Evolutionary conservation across 1,140 invertebrate genomes (phyloP).

Genomic region (Heliconius eleuchia): DNA sequence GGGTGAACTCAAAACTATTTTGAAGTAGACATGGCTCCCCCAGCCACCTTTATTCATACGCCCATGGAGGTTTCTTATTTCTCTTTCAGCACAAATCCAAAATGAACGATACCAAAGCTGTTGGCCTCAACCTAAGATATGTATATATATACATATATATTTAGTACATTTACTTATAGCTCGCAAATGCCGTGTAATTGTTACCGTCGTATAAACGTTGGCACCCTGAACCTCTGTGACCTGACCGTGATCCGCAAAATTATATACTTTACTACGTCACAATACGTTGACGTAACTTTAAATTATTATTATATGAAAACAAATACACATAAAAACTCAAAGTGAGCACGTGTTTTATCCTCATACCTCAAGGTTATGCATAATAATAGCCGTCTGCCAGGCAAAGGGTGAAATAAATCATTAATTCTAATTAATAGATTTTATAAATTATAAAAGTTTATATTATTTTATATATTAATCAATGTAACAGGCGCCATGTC

Average conservation of each 20-base stretch:
- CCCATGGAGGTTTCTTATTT: too few species aligned
- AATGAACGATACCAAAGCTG: too few species aligned
- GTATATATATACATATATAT: neutral
- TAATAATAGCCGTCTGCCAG: neutral
- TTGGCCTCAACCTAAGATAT: too few species aligned
- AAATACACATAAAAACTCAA: conserved; percentile 1
- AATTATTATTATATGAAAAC: conserved; percentile 11
- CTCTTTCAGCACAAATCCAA: too few species aligned
- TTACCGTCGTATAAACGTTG: conserved; percentile 2
- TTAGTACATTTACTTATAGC: neutral
- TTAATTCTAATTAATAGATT: neutral
- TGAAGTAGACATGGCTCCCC: too few species aligned
- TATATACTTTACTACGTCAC: neutral
- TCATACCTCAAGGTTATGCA: neutral
- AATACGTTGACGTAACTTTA: neutral
- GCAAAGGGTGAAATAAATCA: conserved; percentile 8
- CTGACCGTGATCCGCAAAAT: conserved; percentile 3
- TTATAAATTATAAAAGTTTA: neutral
- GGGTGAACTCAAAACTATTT: too few species aligned
- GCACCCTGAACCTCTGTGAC: neutral
- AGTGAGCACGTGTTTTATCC: neutral
- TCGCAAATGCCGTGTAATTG: neutral
- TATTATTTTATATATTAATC: neutral
- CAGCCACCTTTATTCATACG: too few species aligned
- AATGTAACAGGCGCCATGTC: neutral